A percentile compares a stretch with the other conserved stretches of the same genome.
Evolutionary conservation across 1,140 invertebrate species (phyloP).

Genomic region (Drosophila auraria): DNA sequence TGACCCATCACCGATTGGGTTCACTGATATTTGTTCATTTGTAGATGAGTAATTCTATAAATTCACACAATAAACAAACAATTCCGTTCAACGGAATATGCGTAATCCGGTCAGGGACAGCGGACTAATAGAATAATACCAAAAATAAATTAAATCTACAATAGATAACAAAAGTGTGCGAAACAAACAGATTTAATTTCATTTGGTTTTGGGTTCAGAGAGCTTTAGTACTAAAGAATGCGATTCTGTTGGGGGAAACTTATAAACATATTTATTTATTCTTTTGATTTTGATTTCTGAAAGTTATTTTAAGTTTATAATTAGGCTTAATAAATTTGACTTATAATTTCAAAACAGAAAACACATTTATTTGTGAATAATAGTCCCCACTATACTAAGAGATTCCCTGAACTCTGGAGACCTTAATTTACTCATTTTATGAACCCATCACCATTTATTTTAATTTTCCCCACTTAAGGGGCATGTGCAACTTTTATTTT

Average conservation of each 20-base stretch:
- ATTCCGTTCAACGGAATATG: constrained; percentile 23
- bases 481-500: constrained; percentile 10
- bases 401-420: background rate
- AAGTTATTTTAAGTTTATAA: background rate
- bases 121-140: constrained; percentile 36
- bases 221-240: background rate
- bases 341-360: too few species aligned
- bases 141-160: constrained; percentile 11
- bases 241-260: background rate
- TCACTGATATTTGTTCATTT: constrained; percentile 17
- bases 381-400: background rate
- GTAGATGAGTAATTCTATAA: constrained; percentile 25
- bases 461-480: constrained; percentile 18
- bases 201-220: background rate
- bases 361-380: background rate
- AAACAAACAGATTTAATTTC: background rate
- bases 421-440: background rate
- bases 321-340: too few species aligned
- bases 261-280: background rate
- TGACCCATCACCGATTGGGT: background rate
- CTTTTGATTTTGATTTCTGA: background rate
- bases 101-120: constrained; percentile 61
- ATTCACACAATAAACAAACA: background rate
- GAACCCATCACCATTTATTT: constrained; percentile 13
- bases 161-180: constrained; percentile 5